Percentiles rank a stretch among this genome's conserved stretches.
These are phyloP conservation scores for Strigops habroptila DNA, from an alignment of 2,113 vertebrate species.

Conservation along the genomic window DNA sequence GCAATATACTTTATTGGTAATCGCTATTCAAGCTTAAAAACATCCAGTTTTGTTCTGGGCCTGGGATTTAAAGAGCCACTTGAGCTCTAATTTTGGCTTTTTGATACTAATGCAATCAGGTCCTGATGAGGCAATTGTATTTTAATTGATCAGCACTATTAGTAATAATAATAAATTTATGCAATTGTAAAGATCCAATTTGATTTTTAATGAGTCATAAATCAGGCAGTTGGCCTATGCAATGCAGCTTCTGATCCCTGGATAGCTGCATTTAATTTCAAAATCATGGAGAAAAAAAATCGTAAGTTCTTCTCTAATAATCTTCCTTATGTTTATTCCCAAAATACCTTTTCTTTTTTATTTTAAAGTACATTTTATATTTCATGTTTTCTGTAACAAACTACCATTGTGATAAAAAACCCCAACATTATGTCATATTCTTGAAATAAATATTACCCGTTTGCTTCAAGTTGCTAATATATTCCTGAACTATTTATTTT, in stretches of 20 bases:
- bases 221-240: background rate
- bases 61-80: background rate
- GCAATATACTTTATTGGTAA: background rate
- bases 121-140: background rate
- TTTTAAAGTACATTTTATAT: background rate
- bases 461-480: background rate
- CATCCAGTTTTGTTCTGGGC: background rate
- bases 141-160: conserved; percentile 2
- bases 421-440: background rate
- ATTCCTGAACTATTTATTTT: background rate
- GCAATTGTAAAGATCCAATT: background rate
- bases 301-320: background rate
- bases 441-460: background rate
- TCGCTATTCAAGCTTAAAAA: background rate
- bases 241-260: background rate
- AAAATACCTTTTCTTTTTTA: background rate
- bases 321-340: background rate
- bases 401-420: background rate
- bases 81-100: background rate
- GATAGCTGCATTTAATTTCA: background rate
- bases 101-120: background rate
- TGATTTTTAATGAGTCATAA: conserved; percentile 9
- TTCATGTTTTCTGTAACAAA: background rate
- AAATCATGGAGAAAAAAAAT: background rate
- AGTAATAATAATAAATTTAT: background rate